A percentile compares a stretch with the other conserved stretches of the same genome.
phyloP scores from a whole-genome alignment of 2,888 invertebrate species.

The Agriopis leucophaearia region DNA sequence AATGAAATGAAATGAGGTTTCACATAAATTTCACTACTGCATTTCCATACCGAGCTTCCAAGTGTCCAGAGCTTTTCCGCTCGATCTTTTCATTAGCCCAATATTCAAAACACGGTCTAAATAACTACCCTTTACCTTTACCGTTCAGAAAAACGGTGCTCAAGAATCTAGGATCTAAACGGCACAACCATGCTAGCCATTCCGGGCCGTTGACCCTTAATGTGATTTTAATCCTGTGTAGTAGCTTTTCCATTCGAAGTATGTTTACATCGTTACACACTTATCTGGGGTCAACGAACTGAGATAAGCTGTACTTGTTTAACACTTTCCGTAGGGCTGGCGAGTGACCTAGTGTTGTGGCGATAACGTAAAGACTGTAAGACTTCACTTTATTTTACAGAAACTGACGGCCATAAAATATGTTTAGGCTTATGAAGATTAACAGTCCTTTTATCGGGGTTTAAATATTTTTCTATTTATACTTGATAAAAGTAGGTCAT shows the following conservation, averaged over 20 bases:
- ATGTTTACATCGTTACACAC: conserved; percentile 37
- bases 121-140: conserved; percentile 27
- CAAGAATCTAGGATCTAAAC: conserved; percentile 35
- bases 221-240: conserved; percentile 39
- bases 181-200: conserved; percentile 25
- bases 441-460: too few species aligned
- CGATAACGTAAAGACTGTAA: not conserved
- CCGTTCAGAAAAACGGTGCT: conserved; percentile 36
- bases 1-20: not conserved
- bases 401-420: too few species aligned
- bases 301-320: conserved; percentile 53
- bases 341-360: conserved; percentile 2
- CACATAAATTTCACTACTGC: not conserved
- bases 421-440: too few species aligned
- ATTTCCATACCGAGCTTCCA: not conserved
- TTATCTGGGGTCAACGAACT: conserved; percentile 58
- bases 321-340: conserved; percentile 29
- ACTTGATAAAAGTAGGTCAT: too few species aligned
- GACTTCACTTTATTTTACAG: too few species aligned
- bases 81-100: conserved; percentile 13
- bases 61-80: not conserved
- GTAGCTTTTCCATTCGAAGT: conserved; percentile 30
- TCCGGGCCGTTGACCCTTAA: conserved; percentile 37
- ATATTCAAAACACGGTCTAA: conserved; percentile 24
- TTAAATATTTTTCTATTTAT: too few species aligned